Base-by-base conservation (phyloP, 2,888 invertebrate species). In the Perdita meconis region DNA sequence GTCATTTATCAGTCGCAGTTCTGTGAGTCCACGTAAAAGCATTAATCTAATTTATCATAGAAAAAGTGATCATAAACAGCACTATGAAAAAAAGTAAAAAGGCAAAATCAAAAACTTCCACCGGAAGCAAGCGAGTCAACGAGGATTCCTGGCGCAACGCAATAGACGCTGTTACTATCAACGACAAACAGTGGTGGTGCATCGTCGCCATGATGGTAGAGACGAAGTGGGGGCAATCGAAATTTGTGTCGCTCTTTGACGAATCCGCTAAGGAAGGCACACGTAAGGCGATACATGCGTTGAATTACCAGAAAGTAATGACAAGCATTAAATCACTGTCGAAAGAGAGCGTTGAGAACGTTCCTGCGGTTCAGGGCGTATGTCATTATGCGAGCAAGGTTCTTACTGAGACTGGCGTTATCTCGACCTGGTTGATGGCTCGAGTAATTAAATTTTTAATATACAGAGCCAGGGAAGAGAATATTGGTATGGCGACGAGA, bases 131-230 rank as follows among this genome's bases (percentile, higher is more conserved):
- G 22, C 47, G 16, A 30, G 0, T 19, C 0, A 55, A 66, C 4
- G 80, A 84, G 24, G 59, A 78, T 24, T 66, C 81, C 13, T 89
- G 88, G 81, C 64, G 60, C 0, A 68, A 71, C 0, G 67, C 72
- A 10, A 56, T 90, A 16, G 82, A 88, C 3, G 67, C 80, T 2
- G 53, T 86, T 16, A 64, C 26, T 12, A 84, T 91, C 34, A 90
- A 90, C 66, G 90, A 90, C 42, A 86, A 88, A 40, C 68, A 79
- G 2, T 91, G 90, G 90, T 83, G 85, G 70, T 90, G 90, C 65
- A 85, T 87, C 56, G 86, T 88, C 12, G 82, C 78, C 0, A 87
- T 91, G 81, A 73, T 91, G 53, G 82, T 89, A 0, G 90, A 90
- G 60, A 85, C 87, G 8, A 73, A 61, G 12, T 61, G 73, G 10